Evolutionary conservation across 2,888 invertebrate species (phyloP).

Genomic region (Cheiracanthium punctorium): DNA sequence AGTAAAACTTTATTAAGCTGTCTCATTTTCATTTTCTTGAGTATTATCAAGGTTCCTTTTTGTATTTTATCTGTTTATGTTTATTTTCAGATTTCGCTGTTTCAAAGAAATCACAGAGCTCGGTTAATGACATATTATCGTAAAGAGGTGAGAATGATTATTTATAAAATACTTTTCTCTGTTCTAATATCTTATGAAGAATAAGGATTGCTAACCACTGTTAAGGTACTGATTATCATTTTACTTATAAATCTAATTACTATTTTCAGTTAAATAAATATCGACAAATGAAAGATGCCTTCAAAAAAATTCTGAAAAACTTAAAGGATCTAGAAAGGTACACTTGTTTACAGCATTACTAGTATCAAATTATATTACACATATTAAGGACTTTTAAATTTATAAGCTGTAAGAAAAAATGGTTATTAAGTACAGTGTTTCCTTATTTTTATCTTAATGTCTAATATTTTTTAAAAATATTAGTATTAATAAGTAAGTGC

Average conservation of each 20-base stretch:
- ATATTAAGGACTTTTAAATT: too few species aligned
- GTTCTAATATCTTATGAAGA: too few species aligned
- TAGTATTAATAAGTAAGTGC: too few species aligned
- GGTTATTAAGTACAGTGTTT: too few species aligned
- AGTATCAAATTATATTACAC: too few species aligned
- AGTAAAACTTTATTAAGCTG: too few species aligned
- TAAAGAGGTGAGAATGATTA: slow-evolving; percentile 33
- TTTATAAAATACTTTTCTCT: too few species aligned
- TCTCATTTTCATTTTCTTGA: too few species aligned
- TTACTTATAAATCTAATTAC: not conserved
- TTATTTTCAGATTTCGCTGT: slow-evolving; percentile 36
- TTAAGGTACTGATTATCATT: not conserved
- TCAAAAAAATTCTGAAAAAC: slow-evolving; percentile 52
- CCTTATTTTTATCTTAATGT: too few species aligned
- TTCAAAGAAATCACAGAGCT: slow-evolving; percentile 57
- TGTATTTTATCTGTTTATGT: not conserved
- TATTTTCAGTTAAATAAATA: slow-evolving; percentile 43
- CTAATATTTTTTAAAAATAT: too few species aligned
- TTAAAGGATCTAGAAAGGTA: slow-evolving; percentile 54
- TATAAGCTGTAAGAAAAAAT: too few species aligned
- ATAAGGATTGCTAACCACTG: not conserved
- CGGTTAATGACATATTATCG: slow-evolving; percentile 37
- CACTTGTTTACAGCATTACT: too few species aligned
- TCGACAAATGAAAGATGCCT: slow-evolving; percentile 47
- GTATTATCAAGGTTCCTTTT: not conserved